These are phyloP conservation scores for Cecidostiba fungosa DNA, from an alignment of 2,888 invertebrate genomes.

Conservation along the genomic window DNA sequence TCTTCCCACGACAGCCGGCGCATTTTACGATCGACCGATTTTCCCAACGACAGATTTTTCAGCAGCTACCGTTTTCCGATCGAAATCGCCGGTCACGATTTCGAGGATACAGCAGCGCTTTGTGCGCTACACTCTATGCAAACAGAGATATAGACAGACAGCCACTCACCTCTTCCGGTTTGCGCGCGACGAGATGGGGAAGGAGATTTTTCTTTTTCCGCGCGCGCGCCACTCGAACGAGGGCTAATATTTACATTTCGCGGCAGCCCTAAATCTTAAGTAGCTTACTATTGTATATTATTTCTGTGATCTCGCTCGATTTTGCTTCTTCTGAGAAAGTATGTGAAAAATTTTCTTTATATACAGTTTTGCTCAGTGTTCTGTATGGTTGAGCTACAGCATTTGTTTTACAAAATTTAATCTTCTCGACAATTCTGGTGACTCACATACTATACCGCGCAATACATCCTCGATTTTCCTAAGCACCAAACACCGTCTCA, in stretches of 20 bases:
- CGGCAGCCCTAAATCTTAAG: neutral
- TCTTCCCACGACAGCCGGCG: neutral
- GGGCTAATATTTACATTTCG: slow-evolving; percentile 36
- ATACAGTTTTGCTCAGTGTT: neutral
- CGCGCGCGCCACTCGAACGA: neutral
- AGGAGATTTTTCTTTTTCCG: slow-evolving; percentile 17
- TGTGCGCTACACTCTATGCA: slow-evolving; percentile 48
- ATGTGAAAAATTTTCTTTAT: neutral
- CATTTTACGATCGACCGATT: slow-evolving; percentile 67
- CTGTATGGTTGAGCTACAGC: too few species aligned
- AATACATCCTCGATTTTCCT: too few species aligned
- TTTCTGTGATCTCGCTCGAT: too few species aligned
- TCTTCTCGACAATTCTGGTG: too few species aligned
- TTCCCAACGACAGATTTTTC: slow-evolving; percentile 62
- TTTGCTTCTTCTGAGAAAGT: neutral
- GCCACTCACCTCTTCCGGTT: slow-evolving; percentile 64
- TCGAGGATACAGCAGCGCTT: slow-evolving; percentile 61
- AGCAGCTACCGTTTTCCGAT: slow-evolving; percentile 61
- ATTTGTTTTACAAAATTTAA: too few species aligned
- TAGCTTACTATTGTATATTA: slow-evolving; percentile 22
- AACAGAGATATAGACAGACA: neutral
- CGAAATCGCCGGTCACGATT: slow-evolving; percentile 64
- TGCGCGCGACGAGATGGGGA: slow-evolving; percentile 12
- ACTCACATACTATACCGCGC: too few species aligned
- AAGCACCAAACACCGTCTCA: neutral